Evolutionary conservation across 2,888 invertebrate genomes (phyloP), one percentile per base, ranked within the genome.

Genomic region (Nebria salina): DNA sequence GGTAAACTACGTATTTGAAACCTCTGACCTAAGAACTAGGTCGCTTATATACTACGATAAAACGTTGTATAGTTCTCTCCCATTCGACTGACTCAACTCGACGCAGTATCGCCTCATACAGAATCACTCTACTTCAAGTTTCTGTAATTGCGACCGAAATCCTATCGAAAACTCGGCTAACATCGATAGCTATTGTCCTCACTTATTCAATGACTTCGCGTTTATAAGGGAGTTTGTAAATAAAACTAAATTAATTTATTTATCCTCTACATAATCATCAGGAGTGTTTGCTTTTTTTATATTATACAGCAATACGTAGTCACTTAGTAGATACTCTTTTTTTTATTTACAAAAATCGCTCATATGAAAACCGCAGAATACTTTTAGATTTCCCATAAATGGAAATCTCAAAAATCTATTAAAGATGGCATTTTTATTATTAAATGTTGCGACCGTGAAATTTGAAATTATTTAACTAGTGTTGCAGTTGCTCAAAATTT

Each of bases 111-210:
- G 70, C 68, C 66, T 76, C 70, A 54, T 43, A 77, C 43, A n/a
- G 68, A 70, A 70, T 68, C 68, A 70, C 77, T 68, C 43, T 70
- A 15, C 77, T 68, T 70, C 77, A 77, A 70, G 77, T 77, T 77
- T 77, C 77, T 70, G 77, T 77, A 77, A 77, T 77, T 77, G 70
- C 77, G 68, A 70, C 42, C 70, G 54, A 77, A 77, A 77, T 77
- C 77, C 77, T 70, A 76, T 76, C 76, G 76, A 15, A 76, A 70
- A 68, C 54, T 25, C 66, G 54, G 65, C 75, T 65, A 54, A 41
- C 66, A 76, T 76, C 76, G 76, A 76, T 76, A 76, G 76, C 76
- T 34, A 54, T 73, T 73, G 43, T 54, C 54, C 54, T 54, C 54
- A 11, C 54, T 54, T 54, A 54, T 54, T 54, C 54, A 54, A 54